Percentiles rank a stretch among this genome's conserved stretches.
phyloP scores from a whole-genome alignment of 2,113 vertebrate genomes.

The Arvicanthis niloticus region DNA sequence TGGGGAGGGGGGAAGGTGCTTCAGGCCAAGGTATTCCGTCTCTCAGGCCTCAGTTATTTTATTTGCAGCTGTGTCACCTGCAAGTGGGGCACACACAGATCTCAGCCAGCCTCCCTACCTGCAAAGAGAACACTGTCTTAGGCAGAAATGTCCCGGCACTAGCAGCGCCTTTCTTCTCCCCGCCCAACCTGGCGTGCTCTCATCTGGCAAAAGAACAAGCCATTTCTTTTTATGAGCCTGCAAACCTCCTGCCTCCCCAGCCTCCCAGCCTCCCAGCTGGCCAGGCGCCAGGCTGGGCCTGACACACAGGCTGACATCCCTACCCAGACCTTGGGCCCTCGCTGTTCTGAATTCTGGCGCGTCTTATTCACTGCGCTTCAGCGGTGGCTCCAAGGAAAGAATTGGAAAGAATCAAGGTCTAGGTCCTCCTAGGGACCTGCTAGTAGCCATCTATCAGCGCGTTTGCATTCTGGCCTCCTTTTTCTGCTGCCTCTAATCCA shows the following conservation, averaged over 20 bases:
- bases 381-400: constrained; percentile 20
- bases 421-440: constrained; percentile 46
- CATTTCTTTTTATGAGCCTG: constrained; percentile 79
- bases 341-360: constrained; percentile 33
- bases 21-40: constrained; percentile 23
- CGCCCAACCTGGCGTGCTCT: constrained; percentile 47
- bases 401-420: constrained; percentile 52
- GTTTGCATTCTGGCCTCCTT: constrained; percentile 13
- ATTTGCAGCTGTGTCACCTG: constrained; percentile 45
- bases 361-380: constrained; percentile 35
- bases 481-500: constrained; percentile 57
- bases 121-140: neutral
- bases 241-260: constrained; percentile 68
- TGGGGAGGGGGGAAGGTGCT: neutral
- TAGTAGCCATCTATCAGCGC: constrained; percentile 59
- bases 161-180: constrained; percentile 13
- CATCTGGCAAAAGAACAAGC: constrained; percentile 71
- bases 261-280: constrained; percentile 71
- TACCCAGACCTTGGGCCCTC: constrained; percentile 39
- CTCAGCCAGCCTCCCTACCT: neutral
- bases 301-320: constrained; percentile 63
- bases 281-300: constrained; percentile 39
- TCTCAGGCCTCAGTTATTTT: constrained; percentile 37
- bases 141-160: neutral
- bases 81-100: neutral